Percentiles rank a stretch among this genome's conserved stretches.
Conservation (phyloP, 1,140 invertebrate genomes). For the Araneus ventricosus region DNA sequence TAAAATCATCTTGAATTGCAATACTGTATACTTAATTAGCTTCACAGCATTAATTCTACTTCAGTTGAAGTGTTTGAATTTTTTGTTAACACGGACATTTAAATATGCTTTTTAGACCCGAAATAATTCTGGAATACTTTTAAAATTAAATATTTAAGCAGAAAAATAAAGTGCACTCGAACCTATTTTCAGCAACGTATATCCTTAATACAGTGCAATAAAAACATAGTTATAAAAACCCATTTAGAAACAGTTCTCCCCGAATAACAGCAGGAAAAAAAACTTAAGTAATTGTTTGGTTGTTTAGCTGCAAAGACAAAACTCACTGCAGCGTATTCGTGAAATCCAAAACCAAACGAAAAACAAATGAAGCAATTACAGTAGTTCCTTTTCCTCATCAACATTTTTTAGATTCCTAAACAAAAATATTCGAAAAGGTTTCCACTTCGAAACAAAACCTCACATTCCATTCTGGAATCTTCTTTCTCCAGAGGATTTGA, state of each 20-base stretch:
- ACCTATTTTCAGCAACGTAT: neutral
- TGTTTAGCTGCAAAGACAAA: slow-evolving; percentile 38
- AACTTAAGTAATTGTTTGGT: slow-evolving; percentile 38
- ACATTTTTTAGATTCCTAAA: slow-evolving; percentile 39
- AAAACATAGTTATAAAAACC: neutral
- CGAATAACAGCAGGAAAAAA: neutral
- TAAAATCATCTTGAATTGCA: no score
- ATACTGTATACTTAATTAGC: no score
- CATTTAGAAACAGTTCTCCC: neutral
- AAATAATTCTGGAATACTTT: no score
- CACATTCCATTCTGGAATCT: slow-evolving; percentile 56
- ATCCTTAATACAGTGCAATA: neutral
- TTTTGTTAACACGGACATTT: no score
- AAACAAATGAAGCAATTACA: slow-evolving; percentile 52
- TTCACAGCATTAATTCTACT: no score
- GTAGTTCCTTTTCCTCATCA: neutral
- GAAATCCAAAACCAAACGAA: neutral
- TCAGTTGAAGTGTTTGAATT: no score
- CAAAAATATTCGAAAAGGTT: slow-evolving; percentile 23
- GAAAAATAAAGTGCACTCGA: neutral
- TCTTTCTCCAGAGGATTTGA: slow-evolving; percentile 5
- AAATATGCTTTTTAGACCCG: no score
- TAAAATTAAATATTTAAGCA: no score
- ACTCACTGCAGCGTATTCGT: neutral
- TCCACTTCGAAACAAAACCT: slow-evolving; percentile 47